Evolutionary conservation across 1,140 invertebrate species (phyloP).

Genomic region (Anoplophora glabripennis): DNA sequence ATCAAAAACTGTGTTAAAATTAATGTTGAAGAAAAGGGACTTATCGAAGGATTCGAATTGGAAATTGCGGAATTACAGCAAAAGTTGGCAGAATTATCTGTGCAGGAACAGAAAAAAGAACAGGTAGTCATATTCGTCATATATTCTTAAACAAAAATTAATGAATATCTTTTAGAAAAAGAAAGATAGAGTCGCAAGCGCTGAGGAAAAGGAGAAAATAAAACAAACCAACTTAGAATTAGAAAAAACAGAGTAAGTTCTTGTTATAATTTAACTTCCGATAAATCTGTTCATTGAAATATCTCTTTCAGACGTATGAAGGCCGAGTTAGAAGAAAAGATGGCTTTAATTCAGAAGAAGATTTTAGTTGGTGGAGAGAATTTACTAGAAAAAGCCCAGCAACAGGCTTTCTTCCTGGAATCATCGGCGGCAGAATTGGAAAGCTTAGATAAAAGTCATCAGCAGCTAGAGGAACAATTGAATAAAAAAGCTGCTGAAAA

Average conservation of each 20-base stretch:
- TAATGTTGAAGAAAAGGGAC: constrained; percentile 96
- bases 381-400: constrained; percentile 95
- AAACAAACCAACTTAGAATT: constrained; percentile 44
- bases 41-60: constrained; percentile 92
- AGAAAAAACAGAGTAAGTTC: constrained; percentile 38
- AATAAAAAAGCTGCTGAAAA: constrained; percentile 90
- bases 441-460: constrained; percentile 76
- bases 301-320: constrained; percentile 55
- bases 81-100: constrained; percentile 27
- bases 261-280: constrained; percentile 7
- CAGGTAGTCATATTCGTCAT: constrained; percentile 5
- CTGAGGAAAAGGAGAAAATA: constrained; percentile 50
- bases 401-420: constrained; percentile 81
- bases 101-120: constrained; percentile 24
- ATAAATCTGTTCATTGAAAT: constrained; percentile 1
- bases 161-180: constrained; percentile 30
- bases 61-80: constrained; percentile 85
- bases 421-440: constrained; percentile 90
- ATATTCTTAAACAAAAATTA: not conserved
- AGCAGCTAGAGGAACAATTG: constrained; percentile 75
- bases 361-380: constrained; percentile 98
- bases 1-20: constrained; percentile 95
- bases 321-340: constrained; percentile 77
- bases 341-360: constrained; percentile 89
- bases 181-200: constrained; percentile 49